phyloP scores from a whole-genome alignment of 2,113 vertebrate genomes.

The Pygathrix nemaeus region DNA sequence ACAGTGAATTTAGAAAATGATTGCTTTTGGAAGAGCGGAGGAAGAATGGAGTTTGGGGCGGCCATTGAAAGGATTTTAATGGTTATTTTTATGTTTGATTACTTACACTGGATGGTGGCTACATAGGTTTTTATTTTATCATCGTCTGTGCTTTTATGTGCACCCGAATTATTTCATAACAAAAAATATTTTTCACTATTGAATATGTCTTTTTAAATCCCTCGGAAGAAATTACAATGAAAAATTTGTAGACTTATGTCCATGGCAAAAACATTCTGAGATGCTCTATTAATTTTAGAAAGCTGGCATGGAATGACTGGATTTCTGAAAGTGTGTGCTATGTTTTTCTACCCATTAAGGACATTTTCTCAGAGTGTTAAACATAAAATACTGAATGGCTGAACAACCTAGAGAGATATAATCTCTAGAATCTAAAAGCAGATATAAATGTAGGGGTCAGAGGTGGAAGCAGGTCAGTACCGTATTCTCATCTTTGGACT shows the following conservation, averaged over 20 bases:
- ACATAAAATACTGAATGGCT: conserved; percentile 4
- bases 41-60: not conserved
- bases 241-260: not conserved
- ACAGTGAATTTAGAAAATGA: not conserved
- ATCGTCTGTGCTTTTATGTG: not conserved
- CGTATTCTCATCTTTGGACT: not conserved
- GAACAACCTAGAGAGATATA: not conserved
- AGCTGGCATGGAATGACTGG: not conserved
- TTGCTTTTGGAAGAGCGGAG: not conserved
- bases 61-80: fast-evolving
- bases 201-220: conserved; percentile 11
- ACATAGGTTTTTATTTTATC: not conserved
- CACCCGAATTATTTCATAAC: conserved; percentile 31
- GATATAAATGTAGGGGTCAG: not conserved
- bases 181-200: not conserved
- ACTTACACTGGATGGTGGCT: not conserved
- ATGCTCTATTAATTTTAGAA: conserved; percentile 44
- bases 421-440: not conserved
- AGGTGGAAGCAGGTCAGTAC: not conserved
- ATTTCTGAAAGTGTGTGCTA: not conserved
- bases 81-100: not conserved
- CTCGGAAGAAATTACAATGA: conserved; percentile 30
- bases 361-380: not conserved
- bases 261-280: not conserved
- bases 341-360: conserved; percentile 35